Evolutionary conservation across 2,888 invertebrate genomes (phyloP).

Genomic region (Emmelina monodactyla): DNA sequence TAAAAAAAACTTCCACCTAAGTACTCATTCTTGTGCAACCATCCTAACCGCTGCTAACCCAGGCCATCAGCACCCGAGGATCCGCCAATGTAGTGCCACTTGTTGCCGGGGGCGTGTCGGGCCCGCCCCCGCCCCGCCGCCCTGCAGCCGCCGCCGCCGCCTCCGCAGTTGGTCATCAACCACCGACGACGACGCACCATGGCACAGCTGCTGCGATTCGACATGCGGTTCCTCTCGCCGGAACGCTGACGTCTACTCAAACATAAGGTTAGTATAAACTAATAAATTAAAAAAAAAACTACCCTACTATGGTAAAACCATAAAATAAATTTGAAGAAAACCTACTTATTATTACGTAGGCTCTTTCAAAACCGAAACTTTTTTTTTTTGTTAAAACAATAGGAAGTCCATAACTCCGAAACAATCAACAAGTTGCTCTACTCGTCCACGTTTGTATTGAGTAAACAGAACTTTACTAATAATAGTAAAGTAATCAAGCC

Average conservation of each 20-base stretch:
- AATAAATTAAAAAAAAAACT: too few species aligned
- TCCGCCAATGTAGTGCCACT: slow-evolving; percentile 23
- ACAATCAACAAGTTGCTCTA: too few species aligned
- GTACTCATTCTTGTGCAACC: background rate
- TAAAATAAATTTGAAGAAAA: too few species aligned
- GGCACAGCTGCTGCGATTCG: slow-evolving; percentile 52
- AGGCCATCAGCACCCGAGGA: background rate
- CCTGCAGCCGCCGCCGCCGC: slow-evolving; percentile 12
- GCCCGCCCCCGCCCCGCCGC: slow-evolving; percentile 23
- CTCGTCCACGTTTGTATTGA: too few species aligned
- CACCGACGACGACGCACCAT: slow-evolving; percentile 25
- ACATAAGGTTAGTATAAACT: slow-evolving; percentile 58
- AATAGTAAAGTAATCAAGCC: too few species aligned
- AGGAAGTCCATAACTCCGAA: too few species aligned
- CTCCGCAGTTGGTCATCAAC: slow-evolving; percentile 9
- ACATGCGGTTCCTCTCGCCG: slow-evolving; percentile 55
- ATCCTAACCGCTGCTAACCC: background rate
- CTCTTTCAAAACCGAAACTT: too few species aligned
- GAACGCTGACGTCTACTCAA: slow-evolving; percentile 66
- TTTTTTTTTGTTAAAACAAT: too few species aligned
- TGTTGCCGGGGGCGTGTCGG: slow-evolving; percentile 48
- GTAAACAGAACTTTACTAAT: too few species aligned
- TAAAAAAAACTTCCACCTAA: background rate
- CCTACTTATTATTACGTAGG: too few species aligned
- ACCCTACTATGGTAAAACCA: too few species aligned